Base-by-base conservation (phyloP, 2,113 vertebrate species). In the Mus spicilegus region DNA sequence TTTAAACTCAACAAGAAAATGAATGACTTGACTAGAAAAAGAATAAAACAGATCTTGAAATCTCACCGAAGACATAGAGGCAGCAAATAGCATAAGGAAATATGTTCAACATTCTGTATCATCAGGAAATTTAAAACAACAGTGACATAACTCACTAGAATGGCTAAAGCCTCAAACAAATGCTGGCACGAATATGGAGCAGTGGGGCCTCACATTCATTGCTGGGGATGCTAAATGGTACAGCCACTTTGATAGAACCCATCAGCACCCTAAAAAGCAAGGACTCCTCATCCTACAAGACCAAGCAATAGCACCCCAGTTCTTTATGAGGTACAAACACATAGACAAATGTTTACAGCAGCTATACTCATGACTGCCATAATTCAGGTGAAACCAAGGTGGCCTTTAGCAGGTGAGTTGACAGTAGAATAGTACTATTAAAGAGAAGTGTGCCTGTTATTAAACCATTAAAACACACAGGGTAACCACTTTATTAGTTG, bases 1-100 rank as follows among this genome's bases (percentile, higher is more conserved):
- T 89, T 88, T 80, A 95, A 92, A 92, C 12, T 96, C 51, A 94
- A 90, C 39, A 92, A 90, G 80, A 80, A 76, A 87, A 94, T 56
- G 42, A 92, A 80, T 17, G 39, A 56, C 26, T 51, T 65, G 17
- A 85, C 65, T 70, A 67, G 36, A 96, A 89, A 88, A 30, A 58
- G 26, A 72, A 30, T 58, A 65, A 86, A 56, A 76, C 42, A 67
- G 17, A 81, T 39, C 73, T 70, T 56, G 90, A 87, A 16, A 93
- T 33, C 72, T 91, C 67, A 88, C 30, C 24, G 65, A 92, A 58
- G 70, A 92, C 14, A 80, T 0, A 94, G 17, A 90, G 39, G 46
- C 54, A 84, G 33, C 33, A 95, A 73, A 51, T 1, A 30, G 42
- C 58, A 51, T 51, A 58, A 33, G 81, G 69, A 81, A 88, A 86